Evolutionary conservation across 2,113 vertebrate species (phyloP).

Genomic region (Trichomycterus rosablanca): DNA sequence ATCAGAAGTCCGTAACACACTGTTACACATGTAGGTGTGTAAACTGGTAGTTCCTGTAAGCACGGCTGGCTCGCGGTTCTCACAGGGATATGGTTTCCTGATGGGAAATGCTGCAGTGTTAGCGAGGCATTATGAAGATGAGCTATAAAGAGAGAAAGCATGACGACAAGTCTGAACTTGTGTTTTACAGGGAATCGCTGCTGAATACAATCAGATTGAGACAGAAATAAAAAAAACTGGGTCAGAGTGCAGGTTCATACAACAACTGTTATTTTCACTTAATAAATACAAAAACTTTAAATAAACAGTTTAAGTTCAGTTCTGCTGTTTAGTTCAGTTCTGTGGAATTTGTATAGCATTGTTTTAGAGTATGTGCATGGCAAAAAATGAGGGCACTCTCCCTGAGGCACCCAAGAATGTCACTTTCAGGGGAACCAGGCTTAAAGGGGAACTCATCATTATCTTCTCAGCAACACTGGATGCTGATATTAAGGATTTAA

Average conservation of each 20-base stretch:
- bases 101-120: constrained; percentile 13
- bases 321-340: no score
- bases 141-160: constrained; percentile 1
- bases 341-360: no score
- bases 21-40: neutral
- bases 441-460: no score
- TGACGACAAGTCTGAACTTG: constrained; percentile 26
- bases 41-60: constrained; percentile 17
- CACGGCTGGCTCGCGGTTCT: constrained; percentile 6
- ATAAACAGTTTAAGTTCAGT: no score
- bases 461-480: no score
- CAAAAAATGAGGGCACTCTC: no score
- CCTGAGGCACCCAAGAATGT: no score
- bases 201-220: neutral
- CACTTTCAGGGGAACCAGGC: no score
- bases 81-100: constrained; percentile 27
- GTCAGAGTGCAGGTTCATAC: neutral
- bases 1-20: neutral
- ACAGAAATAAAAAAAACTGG: neutral
- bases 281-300: no score
- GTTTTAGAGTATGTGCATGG: no score
- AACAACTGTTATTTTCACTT: no score
- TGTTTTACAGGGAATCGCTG: neutral
- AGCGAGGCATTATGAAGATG: neutral
- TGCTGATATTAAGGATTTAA: no score